Percentiles rank a stretch among this genome's conserved stretches.
These are phyloP conservation scores for Cryptocephalus moraei DNA, from an alignment of 2,888 invertebrate genomes.

Conservation along the genomic window DNA sequence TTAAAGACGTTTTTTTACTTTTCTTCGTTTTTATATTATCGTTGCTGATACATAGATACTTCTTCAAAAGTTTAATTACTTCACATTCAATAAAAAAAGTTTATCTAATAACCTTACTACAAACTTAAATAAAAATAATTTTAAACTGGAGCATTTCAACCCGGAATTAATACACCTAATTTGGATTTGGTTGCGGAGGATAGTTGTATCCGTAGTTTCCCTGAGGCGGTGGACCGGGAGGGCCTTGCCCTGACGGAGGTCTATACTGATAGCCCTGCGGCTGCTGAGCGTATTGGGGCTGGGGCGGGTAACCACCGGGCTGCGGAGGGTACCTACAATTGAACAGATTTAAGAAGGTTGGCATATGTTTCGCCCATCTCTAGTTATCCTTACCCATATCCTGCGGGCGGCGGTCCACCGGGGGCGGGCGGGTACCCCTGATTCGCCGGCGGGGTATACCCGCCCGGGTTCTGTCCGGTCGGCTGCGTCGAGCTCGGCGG, in stretches of 20 bases:
- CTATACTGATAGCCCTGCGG: slow-evolving; percentile 57
- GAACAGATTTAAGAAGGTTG: no score
- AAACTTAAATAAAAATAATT: no score
- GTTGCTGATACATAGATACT: no score
- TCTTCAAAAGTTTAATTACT: no score
- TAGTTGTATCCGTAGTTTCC: slow-evolving; percentile 68
- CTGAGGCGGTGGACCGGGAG: slow-evolving; percentile 55
- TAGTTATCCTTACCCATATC: slow-evolving; percentile 24
- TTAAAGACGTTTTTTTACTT: no score
- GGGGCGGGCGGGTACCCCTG: slow-evolving; percentile 4
- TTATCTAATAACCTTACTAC: no score
- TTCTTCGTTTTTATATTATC: no score
- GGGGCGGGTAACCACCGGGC: slow-evolving; percentile 47
- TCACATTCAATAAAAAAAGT: no score
- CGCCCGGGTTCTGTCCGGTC: neutral
- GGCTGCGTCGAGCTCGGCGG: slow-evolving; percentile 37
- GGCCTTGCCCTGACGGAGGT: slow-evolving; percentile 58
- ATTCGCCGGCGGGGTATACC: slow-evolving; percentile 25
- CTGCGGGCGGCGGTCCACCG: slow-evolving; percentile 29
- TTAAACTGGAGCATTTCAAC: no score
- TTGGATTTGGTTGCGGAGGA: slow-evolving; percentile 61
- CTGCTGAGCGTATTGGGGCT: slow-evolving; percentile 47
- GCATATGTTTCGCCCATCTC: no score
- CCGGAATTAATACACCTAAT: neutral
- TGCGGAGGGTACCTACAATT: slow-evolving; percentile 44